Base-by-base conservation (phyloP, 2,888 invertebrate species). In the Acanthosepion esculentum region DNA sequence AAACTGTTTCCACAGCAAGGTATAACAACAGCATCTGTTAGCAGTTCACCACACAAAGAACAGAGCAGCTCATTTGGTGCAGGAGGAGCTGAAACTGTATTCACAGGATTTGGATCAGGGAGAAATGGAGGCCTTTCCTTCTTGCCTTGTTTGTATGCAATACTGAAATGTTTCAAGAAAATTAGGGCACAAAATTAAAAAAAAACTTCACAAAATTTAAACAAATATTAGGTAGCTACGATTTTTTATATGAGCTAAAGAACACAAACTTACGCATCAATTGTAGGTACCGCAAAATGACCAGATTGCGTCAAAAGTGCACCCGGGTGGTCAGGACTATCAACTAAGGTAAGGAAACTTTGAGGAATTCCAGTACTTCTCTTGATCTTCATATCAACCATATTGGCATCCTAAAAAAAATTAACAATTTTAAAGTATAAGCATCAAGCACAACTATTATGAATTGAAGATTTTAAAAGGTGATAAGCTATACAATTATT, bases 1-100 rank as follows among this genome's bases (percentile, higher is more conserved):
- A 99, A 99, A 23, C 99, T 99, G 97, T 99, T 99, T 8, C 99
- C 99, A 97, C 99, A 99, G 97, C 99, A 99, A 0, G 99, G 99
- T 97, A 99, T 99, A 98, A 99, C 98, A 55, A 99, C 99, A 91
- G 99, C 99, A 97, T 99, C 99, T 0, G 98, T 98, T 95, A 99
- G 98, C 91, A 99, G 98, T 97, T 99, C 99, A 94, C 99, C 98
- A 97, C 99, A 99, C 95, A 99, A 98, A 95, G 98, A 98, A 98
- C 99, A 99, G 93, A 99, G 98, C 94, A 99, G 98, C 97, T 99
- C 99, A 95, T 99, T 98, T 0, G 99, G 99, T 94, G 99, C 98
- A 33, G 95, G 95, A 29, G 95, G 95, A 94, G 95, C 95, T 10
- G 95, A 94, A 59, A 78, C 50, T n/a, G 94, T 95, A 93, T 95